Evolutionary conservation across 1,140 invertebrate genomes (phyloP).

Genomic region (Drosophila albomicans): DNA sequence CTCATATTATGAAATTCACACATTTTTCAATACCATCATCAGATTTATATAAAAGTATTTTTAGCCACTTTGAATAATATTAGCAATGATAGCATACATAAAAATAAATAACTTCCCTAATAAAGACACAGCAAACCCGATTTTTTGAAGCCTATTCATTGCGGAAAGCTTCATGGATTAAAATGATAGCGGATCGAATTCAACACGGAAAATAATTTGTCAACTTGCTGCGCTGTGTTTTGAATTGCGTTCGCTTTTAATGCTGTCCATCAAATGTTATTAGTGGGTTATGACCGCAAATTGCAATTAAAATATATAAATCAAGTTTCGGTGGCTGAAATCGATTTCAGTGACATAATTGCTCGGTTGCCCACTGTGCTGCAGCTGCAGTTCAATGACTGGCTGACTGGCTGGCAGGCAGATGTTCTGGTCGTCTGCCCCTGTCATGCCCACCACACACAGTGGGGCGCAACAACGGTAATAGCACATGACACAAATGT

Average conservation of each 20-base stretch:
- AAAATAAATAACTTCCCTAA: no score
- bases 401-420: conserved; percentile 20
- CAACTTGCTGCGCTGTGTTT: background rate
- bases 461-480: conserved; percentile 63
- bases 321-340: background rate
- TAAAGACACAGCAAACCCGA: background rate
- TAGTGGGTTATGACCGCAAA: conserved; percentile 9
- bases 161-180: background rate
- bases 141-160: background rate
- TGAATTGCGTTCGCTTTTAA: background rate
- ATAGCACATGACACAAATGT: conserved; percentile 72
- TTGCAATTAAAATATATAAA: conserved; percentile 16
- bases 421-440: conserved; percentile 55
- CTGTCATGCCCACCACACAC: conserved; percentile 36
- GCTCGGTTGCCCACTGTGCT: conserved; percentile 26
- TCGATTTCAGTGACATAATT: conserved; percentile 6
- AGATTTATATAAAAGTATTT: no score
- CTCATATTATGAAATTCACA: no score
- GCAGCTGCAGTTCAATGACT: conserved; percentile 73
- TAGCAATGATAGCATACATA: no score
- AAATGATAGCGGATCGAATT: background rate
- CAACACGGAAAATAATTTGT: background rate
- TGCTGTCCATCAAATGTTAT: background rate
- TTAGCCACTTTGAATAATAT: no score
- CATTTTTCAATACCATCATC: no score